Base-by-base conservation (phyloP, 2,113 vertebrate species). In the Apteryx mantelli region DNA sequence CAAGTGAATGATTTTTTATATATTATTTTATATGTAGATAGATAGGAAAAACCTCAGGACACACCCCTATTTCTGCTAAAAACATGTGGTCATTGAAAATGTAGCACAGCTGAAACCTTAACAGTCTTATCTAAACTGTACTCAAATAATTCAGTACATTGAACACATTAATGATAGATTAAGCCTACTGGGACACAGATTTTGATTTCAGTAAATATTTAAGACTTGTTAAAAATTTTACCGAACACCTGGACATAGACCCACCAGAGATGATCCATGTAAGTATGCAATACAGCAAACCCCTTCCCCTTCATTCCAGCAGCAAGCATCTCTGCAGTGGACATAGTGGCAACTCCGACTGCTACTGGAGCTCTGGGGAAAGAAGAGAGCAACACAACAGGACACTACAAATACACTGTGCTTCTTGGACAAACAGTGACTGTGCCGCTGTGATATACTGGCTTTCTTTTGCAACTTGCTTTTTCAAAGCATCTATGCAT, bases 271-370 rank as follows among this genome's bases (percentile, higher is more conserved):
- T 98, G 98, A 97, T 99, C 99, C 98, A 98, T 98, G 95, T 99
- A 99, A 1, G 99, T 98, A 79, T 99, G 99, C 66, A 99, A 96
- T 88, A 99, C 96, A 69, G 96, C 98, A 93, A 99, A 98, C 78
- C 99, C 99, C 97, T 98, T 99, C 30, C 99, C 99, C 71, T 99
- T 99, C 99, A 99, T 99, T 14, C 98, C 98, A 63, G 98, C 96
- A 22, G 97, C 97, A 82, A 97, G 92, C 99, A 99, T 99, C 95
- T 99, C 99, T 19, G 95, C 87, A 17, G 98, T 99, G 80, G 99
- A 99, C 98, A 99, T 96, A 21, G 97, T 97, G 55, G 99, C 99
- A n/a, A 99, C 98, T 74, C 98, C 99, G 13, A 99, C 92, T 11
- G 99, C 99, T 83, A 99, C 97, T 0, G 99, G 99, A 78, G 99